Evolutionary conservation across 2,113 vertebrate genomes (phyloP), one percentile per base, ranked within the genome.

Genomic region (Rallus limicola): DNA sequence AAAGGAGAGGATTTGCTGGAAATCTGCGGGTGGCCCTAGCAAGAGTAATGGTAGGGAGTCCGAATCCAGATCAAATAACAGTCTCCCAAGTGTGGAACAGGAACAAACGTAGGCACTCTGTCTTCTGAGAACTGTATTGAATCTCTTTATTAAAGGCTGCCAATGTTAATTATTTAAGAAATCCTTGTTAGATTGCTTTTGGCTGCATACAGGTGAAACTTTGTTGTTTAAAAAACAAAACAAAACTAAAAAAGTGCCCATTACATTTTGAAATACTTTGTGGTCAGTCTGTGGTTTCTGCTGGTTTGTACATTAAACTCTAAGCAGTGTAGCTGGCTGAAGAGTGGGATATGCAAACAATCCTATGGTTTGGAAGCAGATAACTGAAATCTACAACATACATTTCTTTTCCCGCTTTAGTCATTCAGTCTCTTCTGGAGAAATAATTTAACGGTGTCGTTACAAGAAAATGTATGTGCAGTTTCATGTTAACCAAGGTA

Each of bases 131-230:
- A 93, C 77, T 90, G 15, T 48, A 88, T 58, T 86, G 75, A 92
- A 95, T 95, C 65, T 86, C 52, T 88, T 96, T 90, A 87, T 94
- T 97, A 91, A 96, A 95, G 77, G 68, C 90, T 97, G 76, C 60
- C 83, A 52, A 68, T 16, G 8, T 53, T 82, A 72, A 80, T 95
- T 97, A 71, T 91, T 97, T 95, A 96, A 97, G 92, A 90, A 96
- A 91, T 87, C 55, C 84, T 75, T 96, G 63, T 90, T 95, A 88
- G 78, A 77, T 93, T 93, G 85, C 76, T 95, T 97, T 97, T 88
- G 85, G 55, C 87, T 92, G 76, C 90, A 78, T 96, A 77, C 74
- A 94, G 82, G 87, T 96, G 92, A 96, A 97, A 85, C 68, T 56
- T 93, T 55, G 76, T 92, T 83, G 78, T 89, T 95, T n/a, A 50